Base-by-base conservation (phyloP, 2,888 invertebrate genomes). In the Iselma pallidipennis region DNA sequence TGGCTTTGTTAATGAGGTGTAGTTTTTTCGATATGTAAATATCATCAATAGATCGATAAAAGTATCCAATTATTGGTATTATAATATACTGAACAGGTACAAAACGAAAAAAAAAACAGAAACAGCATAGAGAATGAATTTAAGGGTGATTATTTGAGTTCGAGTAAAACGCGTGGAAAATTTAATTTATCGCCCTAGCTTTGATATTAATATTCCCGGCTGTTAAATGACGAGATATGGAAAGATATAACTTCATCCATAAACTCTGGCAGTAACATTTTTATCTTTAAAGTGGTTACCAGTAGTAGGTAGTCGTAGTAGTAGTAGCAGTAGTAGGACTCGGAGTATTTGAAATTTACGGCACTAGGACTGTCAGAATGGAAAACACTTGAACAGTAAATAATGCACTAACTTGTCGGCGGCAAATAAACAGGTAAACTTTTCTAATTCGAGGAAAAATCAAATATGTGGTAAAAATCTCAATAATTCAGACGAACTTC, bases 261-360 rank as follows among this genome's bases (percentile, higher is more conserved):
- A 61, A 65, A 63, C 59, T 58, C 55, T 42, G 37, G 53, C 53
- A 28, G 49, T 51, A 59, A 58, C 60, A 50, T 60, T 65, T 65
- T 65, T 65, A 65, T 61, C 65, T 55, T 58, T 65, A 61, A 65
- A 61, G 61, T 65, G 65, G 61, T 65, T 61, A n/a, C n/a, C n/a
- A n/a, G n/a, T n/a, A n/a, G n/a, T n/a, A n/a, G n/a, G n/a, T n/a
- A n/a, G n/a, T n/a, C n/a, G n/a, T n/a, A n/a, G n/a, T n/a, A n/a
- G n/a, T n/a, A n/a, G n/a, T n/a, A n/a, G n/a, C n/a, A n/a, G n/a
- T n/a, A 52, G 53, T 56, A 55, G 53, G 31, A 53, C 49, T 26
- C 48, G 21, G 52, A 19, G 57, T 57, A 64, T 61, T 65, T 61
- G 55, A 61, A 65, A 65, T 65, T 65, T 65, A 61, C 65, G 37